phyloP scores from a whole-genome alignment of 2,113 vertebrate species.

The Trematomus loennbergii region DNA sequence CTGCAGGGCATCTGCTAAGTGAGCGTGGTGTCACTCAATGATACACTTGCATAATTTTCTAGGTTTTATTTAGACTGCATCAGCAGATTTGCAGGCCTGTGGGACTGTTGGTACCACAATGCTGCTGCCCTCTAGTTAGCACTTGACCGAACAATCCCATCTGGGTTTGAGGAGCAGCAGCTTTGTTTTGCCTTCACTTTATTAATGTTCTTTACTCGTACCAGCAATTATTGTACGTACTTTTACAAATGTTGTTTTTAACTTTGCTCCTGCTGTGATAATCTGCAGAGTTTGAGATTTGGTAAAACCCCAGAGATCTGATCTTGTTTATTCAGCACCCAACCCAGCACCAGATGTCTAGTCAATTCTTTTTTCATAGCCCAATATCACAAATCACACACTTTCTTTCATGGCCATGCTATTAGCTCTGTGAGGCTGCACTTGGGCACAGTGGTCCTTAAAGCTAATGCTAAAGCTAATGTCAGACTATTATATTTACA shows the following conservation, averaged over 20 bases:
- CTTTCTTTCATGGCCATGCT: too few species aligned
- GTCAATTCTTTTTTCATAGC: too few species aligned
- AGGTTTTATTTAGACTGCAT: slow-evolving; percentile 42
- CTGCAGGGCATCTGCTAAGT: slow-evolving; percentile 52
- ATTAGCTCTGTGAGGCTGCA: not conserved
- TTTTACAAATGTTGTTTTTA: not conserved
- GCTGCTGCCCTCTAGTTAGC: slow-evolving; percentile 65
- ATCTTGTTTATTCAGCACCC: not conserved
- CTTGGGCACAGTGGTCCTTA: not conserved
- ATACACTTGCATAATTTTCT: not conserved
- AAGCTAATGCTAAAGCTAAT: not conserved
- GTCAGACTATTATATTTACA: not conserved
- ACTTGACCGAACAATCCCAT: slow-evolving; percentile 54
- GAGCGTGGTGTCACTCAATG: slow-evolving; percentile 19
- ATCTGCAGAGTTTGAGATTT: not conserved
- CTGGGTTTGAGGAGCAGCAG: slow-evolving; percentile 23
- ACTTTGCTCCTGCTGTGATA: not conserved
- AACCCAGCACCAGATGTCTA: not conserved
- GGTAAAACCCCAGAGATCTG: not conserved
- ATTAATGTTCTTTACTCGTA: not conserved
- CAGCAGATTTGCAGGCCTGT: slow-evolving; percentile 46
- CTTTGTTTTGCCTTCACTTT: slow-evolving; percentile 8
- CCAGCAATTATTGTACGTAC: not conserved
- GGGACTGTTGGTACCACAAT: slow-evolving; percentile 46
- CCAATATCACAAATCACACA: too few species aligned